Conservation (phyloP, 2,113 vertebrate genomes). For the Antigone vipio region DNA sequence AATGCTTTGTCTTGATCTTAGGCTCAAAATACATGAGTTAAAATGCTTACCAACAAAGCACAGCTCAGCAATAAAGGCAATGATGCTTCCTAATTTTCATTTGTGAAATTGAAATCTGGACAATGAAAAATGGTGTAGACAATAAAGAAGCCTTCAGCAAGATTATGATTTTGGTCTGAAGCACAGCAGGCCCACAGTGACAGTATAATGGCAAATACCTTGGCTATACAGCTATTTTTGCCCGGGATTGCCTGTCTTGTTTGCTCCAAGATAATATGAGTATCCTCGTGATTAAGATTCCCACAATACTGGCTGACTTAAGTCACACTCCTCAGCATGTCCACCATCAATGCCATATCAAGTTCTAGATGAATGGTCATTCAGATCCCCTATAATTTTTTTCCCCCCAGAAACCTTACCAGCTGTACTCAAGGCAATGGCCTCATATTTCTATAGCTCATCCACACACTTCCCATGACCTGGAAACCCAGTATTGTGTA, state of each 20-base stretch:
- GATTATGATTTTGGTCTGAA: neutral
- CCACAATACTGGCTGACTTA: neutral
- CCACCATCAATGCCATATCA: neutral
- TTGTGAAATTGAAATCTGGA: neutral
- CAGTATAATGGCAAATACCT: neutral
- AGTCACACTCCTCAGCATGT: neutral
- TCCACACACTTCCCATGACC: neutral
- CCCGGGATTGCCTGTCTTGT: neutral
- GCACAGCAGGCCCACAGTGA: neutral
- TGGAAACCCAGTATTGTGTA: accelerated
- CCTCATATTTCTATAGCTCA: neutral
- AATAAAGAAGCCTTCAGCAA: neutral
- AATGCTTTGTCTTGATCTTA: neutral
- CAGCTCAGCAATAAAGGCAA: neutral
- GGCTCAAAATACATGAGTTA: neutral
- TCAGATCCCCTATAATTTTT: neutral
- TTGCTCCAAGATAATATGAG: neutral
- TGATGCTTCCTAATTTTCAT: neutral
- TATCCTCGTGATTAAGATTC: neutral
- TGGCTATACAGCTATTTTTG: neutral
- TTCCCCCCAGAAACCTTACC: neutral
- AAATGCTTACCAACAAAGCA: neutral
- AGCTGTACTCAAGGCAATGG: neutral
- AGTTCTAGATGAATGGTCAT: neutral
- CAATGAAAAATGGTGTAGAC: neutral